phyloP scores from a whole-genome alignment of 2,797 vertebrate species.

The Dromococcyx pavoninus region DNA sequence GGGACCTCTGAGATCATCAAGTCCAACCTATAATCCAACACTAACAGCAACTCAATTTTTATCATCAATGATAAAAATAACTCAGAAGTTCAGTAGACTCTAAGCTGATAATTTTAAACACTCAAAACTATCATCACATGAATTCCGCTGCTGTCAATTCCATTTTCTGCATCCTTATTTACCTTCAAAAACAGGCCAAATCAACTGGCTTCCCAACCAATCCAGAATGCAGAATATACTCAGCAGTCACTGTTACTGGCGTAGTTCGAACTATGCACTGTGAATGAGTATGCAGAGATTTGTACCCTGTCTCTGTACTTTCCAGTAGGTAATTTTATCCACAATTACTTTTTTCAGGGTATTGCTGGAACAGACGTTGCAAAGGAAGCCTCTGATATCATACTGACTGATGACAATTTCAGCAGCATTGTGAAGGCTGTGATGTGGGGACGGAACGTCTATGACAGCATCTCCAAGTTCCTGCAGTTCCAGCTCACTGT shows the following conservation, averaged over 20 bases:
- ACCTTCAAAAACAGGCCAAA: not conserved
- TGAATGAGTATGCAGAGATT: not conserved
- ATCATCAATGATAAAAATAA: not conserved
- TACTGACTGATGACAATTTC: slow-evolving; percentile 97
- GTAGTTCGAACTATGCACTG: not conserved
- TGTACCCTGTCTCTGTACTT: not conserved
- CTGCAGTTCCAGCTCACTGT: slow-evolving; percentile 98
- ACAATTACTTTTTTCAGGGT: slow-evolving; percentile 78
- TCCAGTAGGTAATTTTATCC: not conserved
- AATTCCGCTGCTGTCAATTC: not conserved
- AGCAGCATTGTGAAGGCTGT: slow-evolving; percentile 97
- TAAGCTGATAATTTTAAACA: not conserved
- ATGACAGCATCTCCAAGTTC: slow-evolving; percentile 98
- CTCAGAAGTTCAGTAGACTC: not conserved
- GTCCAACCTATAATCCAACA: no score
- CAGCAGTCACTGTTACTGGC: not conserved
- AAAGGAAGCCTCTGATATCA: slow-evolving; percentile 98
- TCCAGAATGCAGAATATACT: not conserved
- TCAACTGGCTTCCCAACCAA: not conserved
- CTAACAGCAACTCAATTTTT: no score
- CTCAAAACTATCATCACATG: not conserved
- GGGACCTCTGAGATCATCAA: no score
- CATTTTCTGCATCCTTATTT: not conserved
- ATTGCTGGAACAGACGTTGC: slow-evolving; percentile 97
- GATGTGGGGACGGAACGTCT: slow-evolving; percentile 98